Percentiles rank a stretch among this genome's conserved stretches.
These are phyloP conservation scores for Bovichtus variegatus DNA, from an alignment of 2,797 vertebrate species.

Conservation along the genomic window DNA sequence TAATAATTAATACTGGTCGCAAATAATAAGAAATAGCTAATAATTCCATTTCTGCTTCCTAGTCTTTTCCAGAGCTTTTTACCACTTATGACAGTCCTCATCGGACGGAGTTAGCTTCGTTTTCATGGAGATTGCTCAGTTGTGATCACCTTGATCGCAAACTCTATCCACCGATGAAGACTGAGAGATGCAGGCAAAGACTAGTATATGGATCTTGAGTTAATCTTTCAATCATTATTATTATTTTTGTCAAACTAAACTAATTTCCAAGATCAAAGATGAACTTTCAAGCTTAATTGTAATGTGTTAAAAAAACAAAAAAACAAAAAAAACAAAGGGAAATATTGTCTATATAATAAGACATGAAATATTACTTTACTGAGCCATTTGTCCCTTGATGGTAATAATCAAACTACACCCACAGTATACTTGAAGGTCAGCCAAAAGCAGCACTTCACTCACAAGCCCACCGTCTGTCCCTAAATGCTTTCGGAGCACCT, in stretches of 20 bases:
- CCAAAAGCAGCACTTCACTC: conserved; percentile 5
- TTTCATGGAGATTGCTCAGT: no score
- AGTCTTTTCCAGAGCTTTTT: background rate
- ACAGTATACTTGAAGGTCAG: conserved; percentile 14
- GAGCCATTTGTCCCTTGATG: background rate
- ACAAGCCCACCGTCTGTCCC: conserved; percentile 11
- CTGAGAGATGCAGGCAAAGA: background rate
- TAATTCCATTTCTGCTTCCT: background rate
- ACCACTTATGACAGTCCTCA: no score
- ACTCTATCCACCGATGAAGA: no score
- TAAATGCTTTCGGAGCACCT: background rate
- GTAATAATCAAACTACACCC: background rate
- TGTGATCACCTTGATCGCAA: no score
- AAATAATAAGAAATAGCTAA: no score
- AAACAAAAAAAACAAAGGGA: background rate
- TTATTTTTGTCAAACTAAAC: background rate
- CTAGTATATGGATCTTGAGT: no score
- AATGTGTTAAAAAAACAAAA: background rate
- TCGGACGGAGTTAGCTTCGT: no score
- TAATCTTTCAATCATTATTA: background rate
- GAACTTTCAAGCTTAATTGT: background rate
- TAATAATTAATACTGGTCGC: no score
- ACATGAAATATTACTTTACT: background rate
- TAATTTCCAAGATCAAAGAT: background rate
- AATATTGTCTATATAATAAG: background rate